phyloP scores from a whole-genome alignment of 1,140 invertebrate species.

The Drosophila lacertosa region DNA sequence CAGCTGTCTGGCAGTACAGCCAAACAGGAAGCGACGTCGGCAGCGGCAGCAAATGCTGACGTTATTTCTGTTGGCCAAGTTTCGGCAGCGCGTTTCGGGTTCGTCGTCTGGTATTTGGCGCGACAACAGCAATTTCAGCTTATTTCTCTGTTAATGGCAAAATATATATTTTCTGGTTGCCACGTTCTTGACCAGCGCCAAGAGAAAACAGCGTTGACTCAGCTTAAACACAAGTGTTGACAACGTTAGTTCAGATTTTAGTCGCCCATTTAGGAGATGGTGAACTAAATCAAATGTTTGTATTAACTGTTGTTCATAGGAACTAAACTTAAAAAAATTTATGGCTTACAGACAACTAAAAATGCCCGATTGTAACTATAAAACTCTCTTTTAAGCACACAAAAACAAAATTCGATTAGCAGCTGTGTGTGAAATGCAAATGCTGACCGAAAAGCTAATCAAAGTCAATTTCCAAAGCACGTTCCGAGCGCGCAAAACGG shows the following conservation, averaged over 20 bases:
- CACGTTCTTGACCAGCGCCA: conserved; percentile 54
- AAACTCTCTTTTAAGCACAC: background rate
- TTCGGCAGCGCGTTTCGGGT: conserved; percentile 8
- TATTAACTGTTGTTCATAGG: too few species aligned
- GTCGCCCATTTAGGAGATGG: too few species aligned
- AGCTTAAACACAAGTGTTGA: conserved; percentile 17
- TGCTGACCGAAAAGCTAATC: conserved; percentile 12
- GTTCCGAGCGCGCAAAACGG: conserved; percentile 4
- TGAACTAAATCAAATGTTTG: too few species aligned
- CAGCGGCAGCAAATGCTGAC: conserved; percentile 34
- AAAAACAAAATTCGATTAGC: conserved; percentile 29
- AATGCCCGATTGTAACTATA: too few species aligned
- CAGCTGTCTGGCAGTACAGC: conserved; percentile 12
- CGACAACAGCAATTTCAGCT: conserved; percentile 30
- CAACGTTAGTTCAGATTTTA: too few species aligned
- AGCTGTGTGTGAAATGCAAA: conserved; percentile 37
- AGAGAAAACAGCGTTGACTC: conserved; percentile 46
- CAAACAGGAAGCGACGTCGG: conserved; percentile 32
- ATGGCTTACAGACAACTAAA: too few species aligned
- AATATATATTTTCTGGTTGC: conserved; percentile 38
- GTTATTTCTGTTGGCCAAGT: conserved; percentile 29
- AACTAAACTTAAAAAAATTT: too few species aligned
- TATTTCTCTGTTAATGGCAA: conserved; percentile 25
- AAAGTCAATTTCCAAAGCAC: conserved; percentile 39
- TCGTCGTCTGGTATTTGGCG: conserved; percentile 29